phyloP scores from a whole-genome alignment of 2,113 vertebrate genomes.

The Pseudorasbora parva region DNA sequence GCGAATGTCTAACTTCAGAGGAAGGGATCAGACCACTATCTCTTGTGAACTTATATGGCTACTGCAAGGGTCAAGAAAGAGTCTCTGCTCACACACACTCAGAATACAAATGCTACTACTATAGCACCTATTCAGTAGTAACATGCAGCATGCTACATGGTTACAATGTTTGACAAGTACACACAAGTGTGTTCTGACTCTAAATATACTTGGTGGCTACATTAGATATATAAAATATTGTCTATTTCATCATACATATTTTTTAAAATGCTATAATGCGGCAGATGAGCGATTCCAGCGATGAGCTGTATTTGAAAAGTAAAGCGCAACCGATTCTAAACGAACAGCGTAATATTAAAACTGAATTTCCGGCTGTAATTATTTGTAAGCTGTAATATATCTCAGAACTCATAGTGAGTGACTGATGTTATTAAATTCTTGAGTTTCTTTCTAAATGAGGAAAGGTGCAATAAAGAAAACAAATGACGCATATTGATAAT shows the following conservation, averaged over 20 bases:
- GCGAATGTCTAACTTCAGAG: constrained; percentile 48
- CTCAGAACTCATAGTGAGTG: constrained; percentile 41
- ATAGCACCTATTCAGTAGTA: background rate
- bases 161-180: background rate
- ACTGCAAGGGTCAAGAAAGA: constrained; percentile 36
- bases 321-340: background rate
- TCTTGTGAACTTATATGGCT: constrained; percentile 24
- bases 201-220: background rate
- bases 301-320: constrained; percentile 25
- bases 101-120: constrained; percentile 14
- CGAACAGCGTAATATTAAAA: constrained; percentile 48
- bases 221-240: background rate
- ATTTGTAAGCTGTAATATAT: constrained; percentile 18
- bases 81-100: background rate
- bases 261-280: background rate
- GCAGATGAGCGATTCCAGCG: background rate
- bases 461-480: constrained; percentile 61
- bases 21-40: constrained; percentile 38
- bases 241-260: background rate
- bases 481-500: constrained; percentile 62
- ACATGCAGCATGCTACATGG: background rate
- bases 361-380: constrained; percentile 32
- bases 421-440: constrained; percentile 55
- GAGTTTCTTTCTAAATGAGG: constrained; percentile 52
- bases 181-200: constrained; percentile 19